phyloP scores from a whole-genome alignment of 2,888 invertebrate species.

The Calliopum simillimum region DNA sequence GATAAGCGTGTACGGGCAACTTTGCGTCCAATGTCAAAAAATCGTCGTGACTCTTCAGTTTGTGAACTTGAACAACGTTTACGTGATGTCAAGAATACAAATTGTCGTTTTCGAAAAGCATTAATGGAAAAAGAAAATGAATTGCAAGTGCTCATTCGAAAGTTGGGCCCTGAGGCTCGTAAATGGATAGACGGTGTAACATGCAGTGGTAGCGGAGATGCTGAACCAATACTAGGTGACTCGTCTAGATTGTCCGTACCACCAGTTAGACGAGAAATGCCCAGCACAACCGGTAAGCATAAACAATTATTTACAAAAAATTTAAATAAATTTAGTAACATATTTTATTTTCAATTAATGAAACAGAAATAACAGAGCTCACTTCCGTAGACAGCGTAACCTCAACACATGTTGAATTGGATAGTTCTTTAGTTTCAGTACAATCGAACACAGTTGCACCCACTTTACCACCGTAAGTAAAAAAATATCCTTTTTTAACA shows the following conservation, averaged over 20 bases:
- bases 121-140: conserved; percentile 87
- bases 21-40: conserved; percentile 84
- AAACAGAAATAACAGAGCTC: conserved; percentile 76
- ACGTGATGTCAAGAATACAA: conserved; percentile 85
- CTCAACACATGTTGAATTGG: conserved; percentile 73
- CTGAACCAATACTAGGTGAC: conserved; percentile 63
- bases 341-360: not conserved
- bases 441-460: conserved; percentile 62
- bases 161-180: conserved; percentile 66
- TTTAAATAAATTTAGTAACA: not conserved
- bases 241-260: conserved; percentile 63
- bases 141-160: conserved; percentile 71
- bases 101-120: conserved; percentile 85
- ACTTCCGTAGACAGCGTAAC: conserved; percentile 80
- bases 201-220: conserved; percentile 55
- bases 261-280: conserved; percentile 64
- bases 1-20: conserved; percentile 89
- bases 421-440: conserved; percentile 62
- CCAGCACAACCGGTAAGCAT: conserved; percentile 65
- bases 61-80: conserved; percentile 86
- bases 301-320: conserved; percentile 35
- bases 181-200: conserved; percentile 67
- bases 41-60: conserved; percentile 82
- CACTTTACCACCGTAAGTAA: conserved; percentile 59
- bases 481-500: not conserved